Conservation (phyloP, 1,140 invertebrate genomes). For the Batillaria attramentaria region DNA sequence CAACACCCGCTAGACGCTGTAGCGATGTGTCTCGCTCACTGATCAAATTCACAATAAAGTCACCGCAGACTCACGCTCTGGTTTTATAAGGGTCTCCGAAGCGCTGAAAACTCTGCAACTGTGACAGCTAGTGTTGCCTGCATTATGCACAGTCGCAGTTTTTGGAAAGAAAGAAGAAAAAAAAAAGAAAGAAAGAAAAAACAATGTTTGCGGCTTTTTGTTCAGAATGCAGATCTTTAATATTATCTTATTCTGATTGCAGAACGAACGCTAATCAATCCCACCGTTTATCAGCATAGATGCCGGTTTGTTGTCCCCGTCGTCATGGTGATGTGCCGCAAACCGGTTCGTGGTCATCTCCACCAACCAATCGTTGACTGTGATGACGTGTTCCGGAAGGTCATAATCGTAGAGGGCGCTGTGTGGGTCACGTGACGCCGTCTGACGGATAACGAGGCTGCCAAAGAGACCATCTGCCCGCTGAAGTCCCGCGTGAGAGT, state of each 20-base stretch:
- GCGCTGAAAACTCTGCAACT: no score
- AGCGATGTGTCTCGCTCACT: no score
- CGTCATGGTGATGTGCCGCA: conserved; percentile 46
- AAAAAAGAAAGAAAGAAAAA: no score
- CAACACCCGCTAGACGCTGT: no score
- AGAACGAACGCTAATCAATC: background rate
- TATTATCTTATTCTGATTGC: no score
- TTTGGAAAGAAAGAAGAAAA: background rate
- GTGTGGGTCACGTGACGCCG: conserved; percentile 46
- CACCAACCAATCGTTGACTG: conserved; percentile 56
- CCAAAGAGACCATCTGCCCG: conserved; percentile 81
- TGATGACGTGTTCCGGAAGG: conserved; percentile 54
- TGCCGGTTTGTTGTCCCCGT: conserved; percentile 52
- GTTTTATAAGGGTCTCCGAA: no score
- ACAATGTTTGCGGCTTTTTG: no score
- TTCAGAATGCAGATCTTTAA: background rate
- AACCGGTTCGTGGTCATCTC: conserved; percentile 49
- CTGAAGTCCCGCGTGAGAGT: conserved; percentile 89
- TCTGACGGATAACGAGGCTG: conserved; percentile 48
- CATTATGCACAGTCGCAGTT: no score
- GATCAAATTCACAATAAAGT: no score
- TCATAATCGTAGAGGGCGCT: conserved; percentile 55
- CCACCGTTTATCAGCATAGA: conserved; percentile 70
- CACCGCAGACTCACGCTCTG: no score
- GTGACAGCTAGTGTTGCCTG: no score